Percentiles rank a stretch among this genome's conserved stretches.
Conservation (phyloP, 2,797 vertebrate species). For the Macropodus opercularis region DNA sequence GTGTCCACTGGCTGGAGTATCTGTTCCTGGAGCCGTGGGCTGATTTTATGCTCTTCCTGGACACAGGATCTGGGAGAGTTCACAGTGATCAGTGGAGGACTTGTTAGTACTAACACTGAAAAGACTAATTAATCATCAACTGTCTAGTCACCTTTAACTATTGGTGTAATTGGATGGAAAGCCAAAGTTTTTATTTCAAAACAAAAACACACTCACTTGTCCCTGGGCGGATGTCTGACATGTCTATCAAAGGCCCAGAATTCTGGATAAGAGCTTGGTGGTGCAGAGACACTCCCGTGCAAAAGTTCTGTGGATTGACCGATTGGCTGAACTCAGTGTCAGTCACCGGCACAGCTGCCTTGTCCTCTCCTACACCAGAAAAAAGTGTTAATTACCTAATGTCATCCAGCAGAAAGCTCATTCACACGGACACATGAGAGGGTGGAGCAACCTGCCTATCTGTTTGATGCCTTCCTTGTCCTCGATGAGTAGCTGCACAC, state of each 20-base stretch:
- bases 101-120: neutral
- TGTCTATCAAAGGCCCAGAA: conserved; percentile 96
- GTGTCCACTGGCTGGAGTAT: conserved; percentile 98
- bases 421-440: neutral
- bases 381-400: neutral
- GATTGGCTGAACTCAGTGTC: conserved; percentile 98
- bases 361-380: conserved; percentile 89
- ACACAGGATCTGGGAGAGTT: conserved; percentile 86
- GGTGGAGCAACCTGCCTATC: conserved; percentile 83
- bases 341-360: conserved; percentile 93
- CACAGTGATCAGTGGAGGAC: conserved; percentile 31
- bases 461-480: conserved; percentile 99
- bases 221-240: conserved; percentile 98
- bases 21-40: conserved; percentile 95
- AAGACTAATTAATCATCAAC: neutral
- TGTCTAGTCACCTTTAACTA: neutral
- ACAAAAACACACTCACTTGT: conserved; percentile 86
- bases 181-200: neutral
- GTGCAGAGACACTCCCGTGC: conserved; percentile 95
- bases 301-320: conserved; percentile 98
- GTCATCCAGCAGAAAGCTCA: neutral
- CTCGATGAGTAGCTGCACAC: conserved; percentile 98
- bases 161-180: neutral
- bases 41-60: conserved; percentile 96
- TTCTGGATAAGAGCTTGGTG: conserved; percentile 98